Conservation (phyloP, 2,888 invertebrate species). For the Apodemia zela region DNA sequence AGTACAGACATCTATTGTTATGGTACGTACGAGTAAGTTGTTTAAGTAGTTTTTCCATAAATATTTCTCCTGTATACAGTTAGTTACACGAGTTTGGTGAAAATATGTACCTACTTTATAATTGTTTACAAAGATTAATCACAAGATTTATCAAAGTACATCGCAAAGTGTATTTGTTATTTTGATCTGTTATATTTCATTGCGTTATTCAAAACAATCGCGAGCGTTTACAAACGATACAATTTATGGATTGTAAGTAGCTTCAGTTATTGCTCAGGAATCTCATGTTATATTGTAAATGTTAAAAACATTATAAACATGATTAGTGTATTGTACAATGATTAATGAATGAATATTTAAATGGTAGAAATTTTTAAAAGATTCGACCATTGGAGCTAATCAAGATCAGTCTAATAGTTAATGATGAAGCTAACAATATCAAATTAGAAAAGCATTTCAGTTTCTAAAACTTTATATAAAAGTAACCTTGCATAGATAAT, state of each 20-base stretch:
- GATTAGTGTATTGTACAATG: too few species aligned
- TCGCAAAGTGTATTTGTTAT: conserved; percentile 35
- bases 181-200: conserved; percentile 55
- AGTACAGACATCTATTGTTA: background rate
- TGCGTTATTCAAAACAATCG: conserved; percentile 72
- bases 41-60: conserved; percentile 2
- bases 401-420: too few species aligned
- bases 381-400: too few species aligned
- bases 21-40: background rate
- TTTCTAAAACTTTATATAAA: too few species aligned
- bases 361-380: too few species aligned
- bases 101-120: conserved; percentile 29
- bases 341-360: too few species aligned
- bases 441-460: too few species aligned
- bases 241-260: conserved; percentile 73
- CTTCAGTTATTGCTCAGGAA: conserved; percentile 60
- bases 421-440: too few species aligned
- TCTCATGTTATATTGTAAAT: conserved; percentile 66
- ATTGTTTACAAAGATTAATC: conserved; percentile 31
- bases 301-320: conserved; percentile 44
- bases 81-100: background rate
- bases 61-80: background rate
- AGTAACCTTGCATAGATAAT: too few species aligned
- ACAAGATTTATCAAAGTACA: conserved; percentile 61
- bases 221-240: conserved; percentile 68